These are phyloP conservation scores for Dryoscopus gambensis DNA, from an alignment of 2,113 vertebrate genomes.

Conservation along the genomic window DNA sequence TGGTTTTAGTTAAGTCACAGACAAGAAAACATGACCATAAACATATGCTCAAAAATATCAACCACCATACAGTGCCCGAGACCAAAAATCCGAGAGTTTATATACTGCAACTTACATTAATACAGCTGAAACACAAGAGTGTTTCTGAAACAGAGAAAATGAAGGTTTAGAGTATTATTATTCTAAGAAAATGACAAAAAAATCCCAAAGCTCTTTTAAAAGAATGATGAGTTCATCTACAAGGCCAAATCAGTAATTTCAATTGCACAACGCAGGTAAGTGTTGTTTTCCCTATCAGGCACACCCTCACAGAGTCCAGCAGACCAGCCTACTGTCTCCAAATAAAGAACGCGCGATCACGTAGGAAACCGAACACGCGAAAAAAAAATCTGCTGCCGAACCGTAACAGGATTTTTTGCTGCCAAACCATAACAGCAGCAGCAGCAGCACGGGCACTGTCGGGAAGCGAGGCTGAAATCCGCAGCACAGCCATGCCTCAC, in stretches of 20 bases:
- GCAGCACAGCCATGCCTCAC: neutral
- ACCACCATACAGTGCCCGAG: rapidly evolving
- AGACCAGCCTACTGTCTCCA: neutral
- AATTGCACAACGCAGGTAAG: neutral
- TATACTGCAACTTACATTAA: neutral
- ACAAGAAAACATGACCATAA: neutral
- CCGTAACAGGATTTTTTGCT: neutral
- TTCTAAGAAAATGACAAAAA: neutral
- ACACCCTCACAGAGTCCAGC: neutral
- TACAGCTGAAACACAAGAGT: neutral
- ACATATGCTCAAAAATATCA: neutral
- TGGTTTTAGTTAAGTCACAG: neutral
- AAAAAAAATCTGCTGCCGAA: neutral
- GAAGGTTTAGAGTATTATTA: neutral
- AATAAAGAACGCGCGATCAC: neutral
- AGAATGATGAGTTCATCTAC: neutral
- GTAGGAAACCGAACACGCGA: neutral
- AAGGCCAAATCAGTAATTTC: neutral
- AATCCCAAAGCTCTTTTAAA: neutral
- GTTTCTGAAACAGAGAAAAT: neutral
- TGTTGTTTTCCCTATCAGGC: neutral
- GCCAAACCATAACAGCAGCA: neutral
- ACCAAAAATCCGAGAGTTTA: neutral
- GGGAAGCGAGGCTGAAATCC: neutral
- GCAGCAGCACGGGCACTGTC: neutral